phyloP scores from a whole-genome alignment of 2,797 vertebrate species.

The Phylloscopus collybita region DNA sequence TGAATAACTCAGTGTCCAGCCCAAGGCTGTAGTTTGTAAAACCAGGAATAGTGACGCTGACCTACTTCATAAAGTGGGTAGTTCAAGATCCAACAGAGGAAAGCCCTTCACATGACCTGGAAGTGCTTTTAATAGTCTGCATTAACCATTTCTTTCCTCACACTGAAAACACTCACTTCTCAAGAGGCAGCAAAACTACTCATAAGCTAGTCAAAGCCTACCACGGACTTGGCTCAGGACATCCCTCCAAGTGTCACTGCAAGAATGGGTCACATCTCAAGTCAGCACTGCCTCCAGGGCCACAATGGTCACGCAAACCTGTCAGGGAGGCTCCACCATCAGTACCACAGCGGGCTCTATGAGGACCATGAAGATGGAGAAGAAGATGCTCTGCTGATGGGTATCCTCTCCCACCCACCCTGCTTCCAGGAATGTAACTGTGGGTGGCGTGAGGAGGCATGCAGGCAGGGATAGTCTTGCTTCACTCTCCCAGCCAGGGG shows the following conservation, averaged over 20 bases:
- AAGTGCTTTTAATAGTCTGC: neutral
- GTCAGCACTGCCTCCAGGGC: neutral
- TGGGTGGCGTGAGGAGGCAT: accelerated
- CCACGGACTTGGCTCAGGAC: neutral
- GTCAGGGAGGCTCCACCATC: neutral
- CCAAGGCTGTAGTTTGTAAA: neutral
- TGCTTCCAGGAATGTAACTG: neutral
- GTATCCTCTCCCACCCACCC: neutral
- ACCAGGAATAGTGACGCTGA: neutral
- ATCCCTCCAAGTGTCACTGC: neutral
- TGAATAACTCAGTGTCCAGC: neutral
- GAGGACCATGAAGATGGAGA: neutral
- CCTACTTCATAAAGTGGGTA: neutral
- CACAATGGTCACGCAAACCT: neutral
- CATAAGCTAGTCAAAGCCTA: neutral
- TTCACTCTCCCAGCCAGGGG: neutral
- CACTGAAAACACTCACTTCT: neutral
- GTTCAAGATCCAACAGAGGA: neutral
- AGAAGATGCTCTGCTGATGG: neutral
- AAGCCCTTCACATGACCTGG: neutral
- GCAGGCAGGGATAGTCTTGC: neutral
- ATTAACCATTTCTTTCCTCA: neutral
- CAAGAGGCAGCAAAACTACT: neutral
- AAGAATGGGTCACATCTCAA: neutral
- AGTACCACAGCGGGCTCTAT: accelerated